phyloP scores from a whole-genome alignment of 2,113 vertebrate species.

The Falco punctatus region DNA sequence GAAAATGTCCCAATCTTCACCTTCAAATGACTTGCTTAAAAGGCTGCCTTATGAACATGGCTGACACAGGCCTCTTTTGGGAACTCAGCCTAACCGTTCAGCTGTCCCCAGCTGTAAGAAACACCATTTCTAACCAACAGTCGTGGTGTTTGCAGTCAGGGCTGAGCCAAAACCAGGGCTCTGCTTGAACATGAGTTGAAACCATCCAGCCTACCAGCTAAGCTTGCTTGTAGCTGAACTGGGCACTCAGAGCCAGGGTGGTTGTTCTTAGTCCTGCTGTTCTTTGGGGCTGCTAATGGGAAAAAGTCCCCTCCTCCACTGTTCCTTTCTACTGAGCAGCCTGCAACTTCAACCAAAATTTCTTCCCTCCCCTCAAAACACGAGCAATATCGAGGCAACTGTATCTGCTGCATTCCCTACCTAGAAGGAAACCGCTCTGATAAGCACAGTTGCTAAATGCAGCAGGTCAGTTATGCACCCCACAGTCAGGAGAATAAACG shows the following conservation, averaged over 20 bases:
- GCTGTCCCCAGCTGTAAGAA: not conserved
- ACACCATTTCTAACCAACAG: not conserved
- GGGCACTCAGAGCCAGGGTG: not conserved
- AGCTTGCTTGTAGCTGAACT: not conserved
- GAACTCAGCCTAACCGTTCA: not conserved
- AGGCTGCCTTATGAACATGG: not conserved
- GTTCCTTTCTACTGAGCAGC: not conserved
- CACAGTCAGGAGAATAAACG: not conserved
- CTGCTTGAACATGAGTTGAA: not conserved
- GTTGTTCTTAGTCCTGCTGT: not conserved
- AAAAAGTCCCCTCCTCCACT: not conserved
- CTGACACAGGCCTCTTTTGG: not conserved
- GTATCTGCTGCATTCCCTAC: not conserved
- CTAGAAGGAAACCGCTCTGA: not conserved
- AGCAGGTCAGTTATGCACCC: not conserved
- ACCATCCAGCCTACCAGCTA: not conserved
- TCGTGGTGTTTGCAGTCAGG: not conserved
- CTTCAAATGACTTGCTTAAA: not conserved
- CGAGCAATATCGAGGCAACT: not conserved
- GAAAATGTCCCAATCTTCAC: not conserved
- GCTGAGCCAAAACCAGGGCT: not conserved
- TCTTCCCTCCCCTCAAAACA: not conserved
- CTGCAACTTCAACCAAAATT: not conserved
- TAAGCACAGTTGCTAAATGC: not conserved
- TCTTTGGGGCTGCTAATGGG: not conserved